Evolutionary conservation across 2,113 vertebrate species (phyloP).

Genomic region (Speoplatyrhinus poulsoni): DNA sequence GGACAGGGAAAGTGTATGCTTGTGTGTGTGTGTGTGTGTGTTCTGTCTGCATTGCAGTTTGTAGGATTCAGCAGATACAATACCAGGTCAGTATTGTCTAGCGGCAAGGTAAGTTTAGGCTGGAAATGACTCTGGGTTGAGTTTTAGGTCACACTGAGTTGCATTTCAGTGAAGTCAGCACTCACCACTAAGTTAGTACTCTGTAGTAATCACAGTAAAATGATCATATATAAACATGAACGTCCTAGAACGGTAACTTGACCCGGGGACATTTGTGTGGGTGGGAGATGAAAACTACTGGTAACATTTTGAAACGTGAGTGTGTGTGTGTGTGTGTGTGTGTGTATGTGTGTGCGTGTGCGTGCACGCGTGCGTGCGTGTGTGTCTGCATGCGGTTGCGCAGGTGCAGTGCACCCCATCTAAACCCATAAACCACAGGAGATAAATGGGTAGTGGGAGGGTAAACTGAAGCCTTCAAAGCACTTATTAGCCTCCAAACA

Average conservation of each 20-base stretch:
- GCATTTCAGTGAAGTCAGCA: too few species aligned
- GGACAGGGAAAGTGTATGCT: conserved; percentile 5
- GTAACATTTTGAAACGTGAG: conserved; percentile 25
- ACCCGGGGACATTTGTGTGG: conserved; percentile 8
- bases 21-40: conserved; percentile 18
- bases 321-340: conserved; percentile 29
- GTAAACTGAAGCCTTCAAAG: conserved; percentile 47
- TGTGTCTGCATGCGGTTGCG: conserved; percentile 16
- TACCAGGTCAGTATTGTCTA: conserved; percentile 4
- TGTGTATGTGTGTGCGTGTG: conserved; percentile 43
- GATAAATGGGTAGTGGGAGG: conserved; percentile 57
- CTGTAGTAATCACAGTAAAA: conserved; percentile 12
- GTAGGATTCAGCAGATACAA: conserved; percentile 23
- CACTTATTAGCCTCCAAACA: conserved; percentile 10
- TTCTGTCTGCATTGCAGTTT: conserved; percentile 49
- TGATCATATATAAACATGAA: conserved; percentile 35
- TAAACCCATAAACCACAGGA: conserved; percentile 53
- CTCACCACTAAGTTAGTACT: conserved; percentile 2
- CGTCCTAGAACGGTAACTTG: conserved; percentile 20
- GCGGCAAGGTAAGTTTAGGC: neutral
- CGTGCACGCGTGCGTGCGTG: neutral
- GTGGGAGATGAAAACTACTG: conserved; percentile 32
- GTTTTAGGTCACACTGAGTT: neutral
- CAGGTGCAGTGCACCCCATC: conserved; percentile 68
- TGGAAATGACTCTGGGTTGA: too few species aligned